Conservation (phyloP, 2,113 vertebrate species). For the Psittacara wagleri region DNA sequence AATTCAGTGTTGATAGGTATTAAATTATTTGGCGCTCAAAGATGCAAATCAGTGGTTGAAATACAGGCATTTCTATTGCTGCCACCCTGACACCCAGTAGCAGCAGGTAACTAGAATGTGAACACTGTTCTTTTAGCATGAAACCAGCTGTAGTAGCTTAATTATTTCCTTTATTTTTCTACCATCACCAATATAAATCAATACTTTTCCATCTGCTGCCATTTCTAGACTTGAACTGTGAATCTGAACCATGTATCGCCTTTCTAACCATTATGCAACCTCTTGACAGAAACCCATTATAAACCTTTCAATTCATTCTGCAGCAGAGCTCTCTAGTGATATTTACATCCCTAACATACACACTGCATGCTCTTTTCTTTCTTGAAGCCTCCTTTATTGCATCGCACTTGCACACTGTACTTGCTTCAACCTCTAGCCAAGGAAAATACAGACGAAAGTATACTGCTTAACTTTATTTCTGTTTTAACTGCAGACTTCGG, state of each 20-base stretch:
- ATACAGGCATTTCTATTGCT: background rate
- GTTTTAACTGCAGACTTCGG: conserved; percentile 37
- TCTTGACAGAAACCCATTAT: conserved; percentile 50
- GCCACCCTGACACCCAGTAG: background rate
- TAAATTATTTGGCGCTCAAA: background rate
- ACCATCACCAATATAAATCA: background rate
- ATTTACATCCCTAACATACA: conserved; percentile 64
- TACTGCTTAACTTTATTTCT: conserved; percentile 31
- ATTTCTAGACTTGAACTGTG: conserved; percentile 28
- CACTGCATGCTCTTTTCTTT: conserved; percentile 55
- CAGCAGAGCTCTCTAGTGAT: conserved; percentile 33
- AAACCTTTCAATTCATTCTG: conserved; percentile 64
- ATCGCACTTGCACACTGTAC: conserved; percentile 15
- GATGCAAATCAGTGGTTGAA: background rate
- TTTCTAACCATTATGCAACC: conserved; percentile 36
- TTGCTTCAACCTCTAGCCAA: conserved; percentile 59
- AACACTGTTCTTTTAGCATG: background rate
- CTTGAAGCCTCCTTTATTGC: conserved; percentile 31
- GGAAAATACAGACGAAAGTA: conserved; percentile 65
- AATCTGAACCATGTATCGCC: conserved; percentile 8
- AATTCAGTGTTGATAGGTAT: background rate
- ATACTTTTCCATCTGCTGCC: conserved; percentile 34
- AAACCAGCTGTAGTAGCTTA: background rate
- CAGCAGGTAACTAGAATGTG: background rate
- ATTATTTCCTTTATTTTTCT: conserved; percentile 47